These are phyloP conservation scores for Bos javanicus DNA, from an alignment of 2,113 vertebrate species.

Conservation along the genomic window DNA sequence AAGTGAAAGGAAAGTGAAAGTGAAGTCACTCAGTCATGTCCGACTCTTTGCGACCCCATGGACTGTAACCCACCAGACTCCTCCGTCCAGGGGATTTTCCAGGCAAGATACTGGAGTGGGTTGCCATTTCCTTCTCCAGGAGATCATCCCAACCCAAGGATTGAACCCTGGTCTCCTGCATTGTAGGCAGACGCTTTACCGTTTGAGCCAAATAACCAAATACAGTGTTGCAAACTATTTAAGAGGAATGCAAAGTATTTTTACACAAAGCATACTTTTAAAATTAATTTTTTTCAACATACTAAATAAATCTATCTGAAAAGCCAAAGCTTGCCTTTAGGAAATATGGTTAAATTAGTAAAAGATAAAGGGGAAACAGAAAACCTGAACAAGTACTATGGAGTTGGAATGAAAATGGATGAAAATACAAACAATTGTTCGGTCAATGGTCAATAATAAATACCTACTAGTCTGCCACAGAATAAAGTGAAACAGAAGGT, in stretches of 20 bases:
- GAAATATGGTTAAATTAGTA: not conserved
- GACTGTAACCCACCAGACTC: too few species aligned
- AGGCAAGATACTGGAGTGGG: too few species aligned
- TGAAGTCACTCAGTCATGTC: too few species aligned
- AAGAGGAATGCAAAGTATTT: not conserved
- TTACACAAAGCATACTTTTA: not conserved
- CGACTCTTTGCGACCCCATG: too few species aligned
- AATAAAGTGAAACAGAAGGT: not conserved
- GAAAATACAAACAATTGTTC: not conserved
- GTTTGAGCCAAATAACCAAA: not conserved
- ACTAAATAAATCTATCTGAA: constrained; percentile 5
- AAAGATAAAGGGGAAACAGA: constrained; percentile 3
- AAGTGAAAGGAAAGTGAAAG: not conserved
- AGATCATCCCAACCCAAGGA: too few species aligned
- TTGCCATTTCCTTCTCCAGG: too few species aligned
- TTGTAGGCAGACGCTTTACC: too few species aligned
- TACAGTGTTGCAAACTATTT: not conserved
- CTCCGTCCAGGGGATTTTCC: too few species aligned
- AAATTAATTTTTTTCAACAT: constrained; percentile 43
- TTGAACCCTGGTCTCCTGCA: too few species aligned
- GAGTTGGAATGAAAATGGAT: not conserved
- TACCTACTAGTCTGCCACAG: not conserved
- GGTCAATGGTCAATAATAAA: not conserved
- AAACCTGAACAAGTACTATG: not conserved
- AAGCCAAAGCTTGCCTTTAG: not conserved